A percentile compares a stretch with the other conserved stretches of the same genome.
These are phyloP conservation scores for Psammodynastes pulverulentus DNA, from an alignment of 2,113 vertebrate genomes.

Conservation along the genomic window DNA sequence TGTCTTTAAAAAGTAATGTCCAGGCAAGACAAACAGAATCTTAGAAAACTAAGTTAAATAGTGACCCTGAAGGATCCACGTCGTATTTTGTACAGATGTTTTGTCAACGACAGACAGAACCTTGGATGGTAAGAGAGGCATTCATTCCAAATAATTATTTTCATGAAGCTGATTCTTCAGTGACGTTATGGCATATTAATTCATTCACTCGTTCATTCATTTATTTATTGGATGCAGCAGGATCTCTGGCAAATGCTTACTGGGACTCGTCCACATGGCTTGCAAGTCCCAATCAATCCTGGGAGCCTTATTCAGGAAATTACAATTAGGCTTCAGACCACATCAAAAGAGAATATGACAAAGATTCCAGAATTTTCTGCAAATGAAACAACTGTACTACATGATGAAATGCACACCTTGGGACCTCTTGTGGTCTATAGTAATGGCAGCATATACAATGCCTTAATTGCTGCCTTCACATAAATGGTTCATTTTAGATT, in stretches of 20 bases:
- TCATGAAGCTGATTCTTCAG: not conserved
- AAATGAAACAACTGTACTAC: not conserved
- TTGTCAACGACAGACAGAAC: not conserved
- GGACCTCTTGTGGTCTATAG: not conserved
- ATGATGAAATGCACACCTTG: not conserved
- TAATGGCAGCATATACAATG: not conserved
- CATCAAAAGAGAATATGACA: not conserved
- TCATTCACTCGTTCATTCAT: not conserved
- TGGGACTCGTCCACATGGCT: not conserved
- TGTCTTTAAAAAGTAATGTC: not conserved
- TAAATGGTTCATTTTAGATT: not conserved
- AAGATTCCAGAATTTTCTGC: not conserved
- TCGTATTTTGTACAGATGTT: not conserved
- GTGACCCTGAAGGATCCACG: not conserved
- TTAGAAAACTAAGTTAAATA: slow-evolving; percentile 3
- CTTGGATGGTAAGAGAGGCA: not conserved
- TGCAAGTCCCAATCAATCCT: not conserved
- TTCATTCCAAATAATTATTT: slow-evolving; percentile 5
- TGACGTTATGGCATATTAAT: not conserved
- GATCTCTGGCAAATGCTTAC: not conserved
- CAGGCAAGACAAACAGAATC: not conserved
- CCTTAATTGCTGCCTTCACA: not conserved
- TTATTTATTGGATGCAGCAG: not conserved
- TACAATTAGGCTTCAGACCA: not conserved
- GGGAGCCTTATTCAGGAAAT: not conserved